A percentile compares a stretch with the other conserved stretches of the same genome.
Conservation (phyloP, 2,113 vertebrate species). For the Serilophus lunatus region DNA sequence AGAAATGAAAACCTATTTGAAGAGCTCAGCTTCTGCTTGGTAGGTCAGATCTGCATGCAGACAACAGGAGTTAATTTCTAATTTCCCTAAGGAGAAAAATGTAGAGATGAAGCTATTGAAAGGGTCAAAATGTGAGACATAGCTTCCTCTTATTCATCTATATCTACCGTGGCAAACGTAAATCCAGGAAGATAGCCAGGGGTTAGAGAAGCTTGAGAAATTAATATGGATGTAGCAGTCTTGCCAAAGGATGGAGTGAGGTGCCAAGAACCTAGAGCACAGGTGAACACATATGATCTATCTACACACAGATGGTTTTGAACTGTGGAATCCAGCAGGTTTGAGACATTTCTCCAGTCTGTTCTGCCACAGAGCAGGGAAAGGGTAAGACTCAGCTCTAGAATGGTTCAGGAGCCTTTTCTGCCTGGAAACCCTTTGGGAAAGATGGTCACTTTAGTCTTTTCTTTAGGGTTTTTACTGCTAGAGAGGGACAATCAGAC, state of each 20-base stretch:
- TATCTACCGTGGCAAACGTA: neutral
- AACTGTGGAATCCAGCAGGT: neutral
- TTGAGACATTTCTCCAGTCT: neutral
- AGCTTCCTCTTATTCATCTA: neutral
- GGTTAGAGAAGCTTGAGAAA: neutral
- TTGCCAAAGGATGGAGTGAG: neutral
- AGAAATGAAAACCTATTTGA: neutral
- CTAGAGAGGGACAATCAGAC: neutral
- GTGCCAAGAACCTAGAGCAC: neutral
- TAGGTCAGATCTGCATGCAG: neutral
- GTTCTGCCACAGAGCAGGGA: neutral
- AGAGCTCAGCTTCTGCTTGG: neutral
- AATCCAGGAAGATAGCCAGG: neutral
- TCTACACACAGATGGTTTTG: neutral
- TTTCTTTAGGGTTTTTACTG: neutral
- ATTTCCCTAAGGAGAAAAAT: too few relatives aligned
- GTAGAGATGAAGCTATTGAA: neutral
- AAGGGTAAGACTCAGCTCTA: neutral
- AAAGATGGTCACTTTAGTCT: neutral
- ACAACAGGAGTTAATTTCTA: neutral
- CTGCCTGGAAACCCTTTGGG: neutral
- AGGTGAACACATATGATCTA: neutral
- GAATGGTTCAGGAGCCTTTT: neutral
- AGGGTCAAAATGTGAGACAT: fast-evolving
- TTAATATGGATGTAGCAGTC: neutral